phyloP scores from a whole-genome alignment of 1,140 invertebrate species.

The Eufriesea mexicana region DNA sequence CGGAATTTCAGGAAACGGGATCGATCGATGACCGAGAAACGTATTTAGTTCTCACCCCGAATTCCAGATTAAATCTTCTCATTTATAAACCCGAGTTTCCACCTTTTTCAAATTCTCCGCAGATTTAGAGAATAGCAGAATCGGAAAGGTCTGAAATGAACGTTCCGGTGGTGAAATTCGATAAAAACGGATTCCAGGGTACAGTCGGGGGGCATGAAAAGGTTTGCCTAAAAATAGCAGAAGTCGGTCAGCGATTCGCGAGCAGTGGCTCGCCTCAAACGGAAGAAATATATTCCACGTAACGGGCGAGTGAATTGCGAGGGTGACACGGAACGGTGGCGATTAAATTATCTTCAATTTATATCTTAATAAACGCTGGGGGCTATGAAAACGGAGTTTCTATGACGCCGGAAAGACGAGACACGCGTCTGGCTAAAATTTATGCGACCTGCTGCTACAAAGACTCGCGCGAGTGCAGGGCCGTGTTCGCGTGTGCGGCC shows the following conservation, averaged over 20 bases:
- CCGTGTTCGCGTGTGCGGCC: not conserved
- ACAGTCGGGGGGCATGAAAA: not conserved
- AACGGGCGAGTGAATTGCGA: not conserved
- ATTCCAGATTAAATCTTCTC: too few species aligned
- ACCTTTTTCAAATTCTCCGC: not conserved
- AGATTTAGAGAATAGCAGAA: rapidly evolving
- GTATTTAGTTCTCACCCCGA: not conserved
- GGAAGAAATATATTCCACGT: not conserved
- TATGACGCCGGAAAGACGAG: constrained; percentile 5
- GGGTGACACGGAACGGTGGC: not conserved
- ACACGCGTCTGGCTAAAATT: constrained; percentile 45
- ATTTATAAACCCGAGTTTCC: not conserved
- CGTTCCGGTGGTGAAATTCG: not conserved
- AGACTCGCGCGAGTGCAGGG: not conserved
- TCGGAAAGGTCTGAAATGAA: not conserved
- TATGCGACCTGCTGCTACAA: constrained; percentile 23
- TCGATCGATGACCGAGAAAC: not conserved
- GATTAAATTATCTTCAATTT: constrained; percentile 47
- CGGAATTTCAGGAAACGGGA: not conserved
- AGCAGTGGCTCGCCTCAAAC: not conserved
- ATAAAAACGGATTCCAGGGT: not conserved
- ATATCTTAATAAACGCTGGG: constrained; percentile 24
- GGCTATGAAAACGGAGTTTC: constrained; percentile 3
- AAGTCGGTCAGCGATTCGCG: too few species aligned
- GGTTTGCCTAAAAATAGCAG: not conserved